Percentiles rank a stretch among this genome's conserved stretches.
These are phyloP conservation scores for Clivina fossor DNA, from an alignment of 2,888 invertebrate species.

Conservation along the genomic window DNA sequence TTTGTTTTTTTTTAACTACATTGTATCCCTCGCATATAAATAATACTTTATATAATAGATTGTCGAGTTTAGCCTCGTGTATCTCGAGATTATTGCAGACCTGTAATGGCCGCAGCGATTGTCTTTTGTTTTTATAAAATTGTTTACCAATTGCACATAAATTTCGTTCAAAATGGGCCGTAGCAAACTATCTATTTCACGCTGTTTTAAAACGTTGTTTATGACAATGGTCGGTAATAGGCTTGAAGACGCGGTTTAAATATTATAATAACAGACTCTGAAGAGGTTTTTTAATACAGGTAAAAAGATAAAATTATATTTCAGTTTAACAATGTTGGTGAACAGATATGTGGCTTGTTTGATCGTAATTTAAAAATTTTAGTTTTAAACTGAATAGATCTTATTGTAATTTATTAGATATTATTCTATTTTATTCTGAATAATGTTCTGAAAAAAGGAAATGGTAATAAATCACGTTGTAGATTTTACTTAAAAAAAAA, in stretches of 20 bases:
- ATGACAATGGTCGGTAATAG: slow-evolving; percentile 1
- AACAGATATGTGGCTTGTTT: no score
- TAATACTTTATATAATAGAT: neutral
- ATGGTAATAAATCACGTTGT: no score
- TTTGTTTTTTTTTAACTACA: no score
- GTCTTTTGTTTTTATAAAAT: slow-evolving; percentile 7
- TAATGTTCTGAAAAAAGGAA: no score
- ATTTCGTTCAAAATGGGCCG: slow-evolving; percentile 3
- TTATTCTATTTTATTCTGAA: no score
- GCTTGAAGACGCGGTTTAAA: slow-evolving; percentile 6
- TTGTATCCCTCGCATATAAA: no score
- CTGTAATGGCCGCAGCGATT: slow-evolving; percentile 9
- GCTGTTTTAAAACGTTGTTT: slow-evolving; percentile 10
- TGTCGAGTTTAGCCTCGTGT: neutral
- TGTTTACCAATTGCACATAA: slow-evolving; percentile 3
- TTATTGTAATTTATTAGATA: no score
- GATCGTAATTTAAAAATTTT: no score
- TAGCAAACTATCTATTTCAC: slow-evolving; percentile 15
- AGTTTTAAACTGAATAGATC: no score
- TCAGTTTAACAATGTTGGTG: no score
- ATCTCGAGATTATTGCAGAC: neutral
- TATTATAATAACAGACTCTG: slow-evolving; percentile 3
- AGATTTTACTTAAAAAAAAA: no score
- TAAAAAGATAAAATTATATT: no score
- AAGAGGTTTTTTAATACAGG: neutral